Conservation (phyloP, 2,888 invertebrate species). For the Acronicta alni region DNA sequence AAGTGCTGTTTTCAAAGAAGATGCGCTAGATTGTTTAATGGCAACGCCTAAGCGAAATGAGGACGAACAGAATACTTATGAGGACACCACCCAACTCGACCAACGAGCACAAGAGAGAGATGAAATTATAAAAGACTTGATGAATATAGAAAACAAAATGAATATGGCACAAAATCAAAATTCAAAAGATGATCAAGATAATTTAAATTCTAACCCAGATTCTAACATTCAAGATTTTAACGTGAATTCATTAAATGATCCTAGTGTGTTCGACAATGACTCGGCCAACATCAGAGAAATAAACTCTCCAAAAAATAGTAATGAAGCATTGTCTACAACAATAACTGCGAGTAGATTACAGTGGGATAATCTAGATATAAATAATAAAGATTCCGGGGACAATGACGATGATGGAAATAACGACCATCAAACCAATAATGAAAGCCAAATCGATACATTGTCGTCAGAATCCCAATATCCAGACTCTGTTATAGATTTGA, state of each 20-base stretch:
- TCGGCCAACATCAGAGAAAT: conserved; percentile 51
- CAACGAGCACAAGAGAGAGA: conserved; percentile 77
- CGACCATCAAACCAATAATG: conserved; percentile 32
- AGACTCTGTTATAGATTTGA: conserved; percentile 71
- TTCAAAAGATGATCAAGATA: conserved; percentile 56
- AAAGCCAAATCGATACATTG: conserved; percentile 52
- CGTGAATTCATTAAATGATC: conserved; percentile 47
- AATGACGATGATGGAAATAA: conserved; percentile 41
- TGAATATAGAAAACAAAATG: conserved; percentile 83
- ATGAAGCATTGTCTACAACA: conserved; percentile 57
- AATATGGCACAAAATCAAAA: conserved; percentile 65
- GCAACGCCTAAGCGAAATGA: conserved; percentile 76
- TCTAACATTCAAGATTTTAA: conserved; percentile 60
- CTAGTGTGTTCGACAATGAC: conserved; percentile 56
- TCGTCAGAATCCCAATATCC: conserved; percentile 56
- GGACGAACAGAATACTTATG: conserved; percentile 68
- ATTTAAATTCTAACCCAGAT: conserved; percentile 48
- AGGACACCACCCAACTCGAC: conserved; percentile 66
- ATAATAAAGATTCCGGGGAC: conserved; percentile 52
- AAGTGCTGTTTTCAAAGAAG: conserved; percentile 79
- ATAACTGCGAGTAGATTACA: conserved; percentile 56
- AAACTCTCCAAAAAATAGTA: conserved; percentile 37
- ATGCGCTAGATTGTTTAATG: conserved; percentile 80
- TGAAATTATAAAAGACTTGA: conserved; percentile 83
- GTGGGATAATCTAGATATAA: conserved; percentile 68